Evolutionary conservation across 2,113 vertebrate genomes (phyloP).

Genomic region (Rhabdornis inornatus): DNA sequence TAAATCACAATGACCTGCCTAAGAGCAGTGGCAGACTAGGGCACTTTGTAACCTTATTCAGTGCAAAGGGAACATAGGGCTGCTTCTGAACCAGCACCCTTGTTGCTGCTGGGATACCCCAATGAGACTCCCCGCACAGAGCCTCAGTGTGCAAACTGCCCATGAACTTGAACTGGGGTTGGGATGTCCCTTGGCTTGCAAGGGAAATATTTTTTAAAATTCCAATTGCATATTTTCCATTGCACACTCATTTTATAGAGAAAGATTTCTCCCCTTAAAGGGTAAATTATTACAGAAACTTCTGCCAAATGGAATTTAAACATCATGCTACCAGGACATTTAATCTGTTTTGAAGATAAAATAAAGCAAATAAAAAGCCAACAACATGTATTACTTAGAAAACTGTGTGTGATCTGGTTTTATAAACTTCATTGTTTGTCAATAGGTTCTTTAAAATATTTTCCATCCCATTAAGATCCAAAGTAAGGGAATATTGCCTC

Average conservation of each 20-base stretch:
- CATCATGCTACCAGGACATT: background rate
- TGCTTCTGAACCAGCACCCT: background rate
- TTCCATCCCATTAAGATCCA: background rate
- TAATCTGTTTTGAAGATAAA: background rate
- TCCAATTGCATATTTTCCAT: background rate
- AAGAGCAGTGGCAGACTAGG: background rate
- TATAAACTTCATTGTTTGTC: background rate
- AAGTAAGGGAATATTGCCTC: background rate
- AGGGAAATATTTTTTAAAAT: background rate
- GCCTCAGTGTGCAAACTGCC: background rate
- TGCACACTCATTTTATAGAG: background rate
- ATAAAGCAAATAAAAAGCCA: background rate
- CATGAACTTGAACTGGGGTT: background rate
- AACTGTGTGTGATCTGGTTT: background rate
- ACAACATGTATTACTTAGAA: background rate
- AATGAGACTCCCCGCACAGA: accelerated
- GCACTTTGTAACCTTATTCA: background rate
- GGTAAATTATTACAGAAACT: accelerated
- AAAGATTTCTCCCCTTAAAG: background rate
- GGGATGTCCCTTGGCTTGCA: accelerated
- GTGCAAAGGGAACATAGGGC: too few species aligned
- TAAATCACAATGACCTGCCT: accelerated
- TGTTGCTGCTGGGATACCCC: background rate
- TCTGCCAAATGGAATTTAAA: background rate
- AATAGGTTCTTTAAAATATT: background rate